These are phyloP conservation scores for Leptura quadrifasciata DNA, from an alignment of 2,888 invertebrate species.

Conservation along the genomic window DNA sequence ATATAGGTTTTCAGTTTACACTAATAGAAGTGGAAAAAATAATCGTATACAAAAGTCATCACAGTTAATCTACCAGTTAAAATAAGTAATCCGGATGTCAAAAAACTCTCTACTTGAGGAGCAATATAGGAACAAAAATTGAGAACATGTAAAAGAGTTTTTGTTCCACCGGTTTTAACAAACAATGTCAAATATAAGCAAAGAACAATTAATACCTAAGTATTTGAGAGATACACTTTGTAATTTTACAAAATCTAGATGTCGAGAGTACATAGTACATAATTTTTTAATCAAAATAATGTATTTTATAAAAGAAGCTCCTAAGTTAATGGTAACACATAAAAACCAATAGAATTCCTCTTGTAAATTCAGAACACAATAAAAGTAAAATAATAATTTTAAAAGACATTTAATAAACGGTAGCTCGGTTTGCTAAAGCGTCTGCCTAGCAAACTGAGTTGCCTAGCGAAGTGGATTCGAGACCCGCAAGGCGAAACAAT, in stretches of 20 bases:
- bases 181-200: slow-evolving; percentile 3
- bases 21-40: slow-evolving; percentile 49
- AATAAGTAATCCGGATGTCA: slow-evolving; percentile 19
- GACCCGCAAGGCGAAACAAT: no score
- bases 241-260: neutral
- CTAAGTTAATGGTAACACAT: no score
- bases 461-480: no score
- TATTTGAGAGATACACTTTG: slow-evolving; percentile 7
- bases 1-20: slow-evolving; percentile 45
- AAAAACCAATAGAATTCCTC: no score
- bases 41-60: slow-evolving; percentile 69
- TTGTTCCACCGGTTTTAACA: neutral
- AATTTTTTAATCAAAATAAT: no score
- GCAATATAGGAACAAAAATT: neutral
- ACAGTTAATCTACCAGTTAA: slow-evolving; percentile 63
- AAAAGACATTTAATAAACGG: no score
- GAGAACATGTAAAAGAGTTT: neutral
- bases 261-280: neutral
- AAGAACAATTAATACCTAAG: slow-evolving; percentile 2
- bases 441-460: no score
- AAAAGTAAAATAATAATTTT: no score
- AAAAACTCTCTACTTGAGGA: neutral
- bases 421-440: no score
- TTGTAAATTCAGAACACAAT: no score
- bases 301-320: no score